Conservation (phyloP, 2,797 vertebrate species). For the Amblyraja radiata region DNA sequence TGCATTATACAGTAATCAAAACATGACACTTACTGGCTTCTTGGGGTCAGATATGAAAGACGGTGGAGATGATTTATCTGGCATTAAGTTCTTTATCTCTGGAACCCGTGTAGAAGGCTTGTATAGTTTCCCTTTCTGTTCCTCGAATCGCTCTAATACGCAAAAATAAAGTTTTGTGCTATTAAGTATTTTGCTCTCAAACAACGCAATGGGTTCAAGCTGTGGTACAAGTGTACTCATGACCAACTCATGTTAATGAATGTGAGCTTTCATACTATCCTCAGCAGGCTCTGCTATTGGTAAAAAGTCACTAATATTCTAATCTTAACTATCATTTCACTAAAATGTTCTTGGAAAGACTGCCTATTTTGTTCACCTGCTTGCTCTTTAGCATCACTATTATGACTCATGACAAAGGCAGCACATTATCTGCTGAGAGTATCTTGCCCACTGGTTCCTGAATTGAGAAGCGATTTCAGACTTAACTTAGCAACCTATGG, state of each 20-base stretch:
- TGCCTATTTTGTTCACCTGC: not conserved
- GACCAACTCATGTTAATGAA: not conserved
- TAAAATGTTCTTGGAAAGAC: not conserved
- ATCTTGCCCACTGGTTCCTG: too few relatives aligned
- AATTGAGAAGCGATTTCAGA: not conserved
- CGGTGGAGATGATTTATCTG: constrained; percentile 80
- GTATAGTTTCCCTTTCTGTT: constrained; percentile 92
- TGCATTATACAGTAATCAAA: not conserved
- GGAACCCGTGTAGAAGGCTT: constrained; percentile 87
- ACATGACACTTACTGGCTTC: constrained; percentile 73
- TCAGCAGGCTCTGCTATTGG: not conserved
- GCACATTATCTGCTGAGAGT: not conserved
- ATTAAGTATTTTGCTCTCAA: constrained; percentile 2
- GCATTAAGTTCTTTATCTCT: constrained; percentile 71
- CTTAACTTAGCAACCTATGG: not conserved
- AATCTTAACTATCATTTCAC: not conserved
- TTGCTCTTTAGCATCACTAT: not conserved
- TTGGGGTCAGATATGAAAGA: constrained; percentile 78
- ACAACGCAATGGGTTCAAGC: not conserved
- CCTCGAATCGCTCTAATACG: constrained; percentile 55
- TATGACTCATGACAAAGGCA: not conserved
- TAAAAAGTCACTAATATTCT: constrained; percentile 9
- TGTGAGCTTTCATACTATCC: not conserved
- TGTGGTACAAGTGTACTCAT: not conserved
- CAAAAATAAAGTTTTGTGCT: not conserved